Percentiles rank a stretch among this genome's conserved stretches.
These are phyloP conservation scores for Muscidifurax raptorellus DNA, from an alignment of 1,140 invertebrate genomes.

Conservation along the genomic window DNA sequence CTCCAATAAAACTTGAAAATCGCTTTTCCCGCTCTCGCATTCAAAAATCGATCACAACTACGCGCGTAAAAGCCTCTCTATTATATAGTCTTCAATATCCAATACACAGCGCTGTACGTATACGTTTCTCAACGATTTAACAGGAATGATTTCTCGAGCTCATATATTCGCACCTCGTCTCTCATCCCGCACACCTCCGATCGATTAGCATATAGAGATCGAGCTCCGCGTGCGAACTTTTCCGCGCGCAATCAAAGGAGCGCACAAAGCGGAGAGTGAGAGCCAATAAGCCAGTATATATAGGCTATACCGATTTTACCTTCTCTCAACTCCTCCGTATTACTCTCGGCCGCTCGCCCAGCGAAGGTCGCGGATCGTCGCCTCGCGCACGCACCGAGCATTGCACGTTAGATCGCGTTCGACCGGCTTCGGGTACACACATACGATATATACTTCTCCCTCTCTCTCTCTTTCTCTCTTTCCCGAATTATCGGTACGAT, in stretches of 20 bases:
- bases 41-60: no score
- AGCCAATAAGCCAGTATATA: no score
- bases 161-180: no score
- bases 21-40: no score
- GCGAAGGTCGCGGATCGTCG: conserved; percentile 14
- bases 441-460: not conserved
- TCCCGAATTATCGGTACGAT: not conserved
- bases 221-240: not conserved
- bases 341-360: not conserved
- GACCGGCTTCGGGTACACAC: not conserved
- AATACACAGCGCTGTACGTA: no score
- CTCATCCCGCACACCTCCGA: not conserved
- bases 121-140: no score
- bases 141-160: no score
- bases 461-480: not conserved
- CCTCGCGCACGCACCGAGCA: not conserved
- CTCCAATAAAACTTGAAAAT: no score
- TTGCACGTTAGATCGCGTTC: not conserved
- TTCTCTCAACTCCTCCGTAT: not conserved
- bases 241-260: no score
- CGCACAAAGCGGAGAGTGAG: not conserved
- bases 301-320: conserved; percentile 2
- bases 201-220: not conserved
- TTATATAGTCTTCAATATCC: no score
- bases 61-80: no score